Percentiles rank a stretch among this genome's conserved stretches.
These are phyloP conservation scores for Matsumyia berberina DNA, from an alignment of 2,888 invertebrate species.

Conservation along the genomic window DNA sequence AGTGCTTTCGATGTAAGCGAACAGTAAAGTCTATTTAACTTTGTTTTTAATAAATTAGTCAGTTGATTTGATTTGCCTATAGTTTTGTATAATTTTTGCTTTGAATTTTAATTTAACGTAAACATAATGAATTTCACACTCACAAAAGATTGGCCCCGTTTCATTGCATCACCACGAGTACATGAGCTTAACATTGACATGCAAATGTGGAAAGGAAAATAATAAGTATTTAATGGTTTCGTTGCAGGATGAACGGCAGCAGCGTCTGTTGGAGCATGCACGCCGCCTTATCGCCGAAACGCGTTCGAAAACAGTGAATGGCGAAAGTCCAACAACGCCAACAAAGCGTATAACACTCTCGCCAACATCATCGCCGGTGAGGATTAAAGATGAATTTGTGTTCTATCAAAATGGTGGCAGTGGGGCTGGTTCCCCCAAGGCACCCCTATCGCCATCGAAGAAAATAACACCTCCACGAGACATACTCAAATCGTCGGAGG, in stretches of 20 bases:
- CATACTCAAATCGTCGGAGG: constrained; percentile 78
- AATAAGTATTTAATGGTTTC: constrained; percentile 25
- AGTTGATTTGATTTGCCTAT: constrained; percentile 22
- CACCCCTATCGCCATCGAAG: constrained; percentile 80
- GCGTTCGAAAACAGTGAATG: constrained; percentile 84
- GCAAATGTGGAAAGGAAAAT: too few relatives aligned
- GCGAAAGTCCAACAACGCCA: constrained; percentile 83
- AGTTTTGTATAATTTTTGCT: constrained; percentile 52
- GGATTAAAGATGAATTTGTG: constrained; percentile 78
- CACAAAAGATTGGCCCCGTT: constrained; percentile 55
- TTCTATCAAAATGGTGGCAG: constrained; percentile 79
- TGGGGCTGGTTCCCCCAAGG: constrained; percentile 78
- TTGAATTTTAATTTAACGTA: constrained; percentile 53
- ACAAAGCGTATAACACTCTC: constrained; percentile 83
- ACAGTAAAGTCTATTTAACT: constrained; percentile 30
- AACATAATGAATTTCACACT: constrained; percentile 40
- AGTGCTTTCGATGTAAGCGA: constrained; percentile 34
- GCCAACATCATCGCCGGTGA: constrained; percentile 84
- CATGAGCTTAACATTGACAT: background rate
- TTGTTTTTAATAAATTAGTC: constrained; percentile 36
- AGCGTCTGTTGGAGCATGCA: constrained; percentile 93
- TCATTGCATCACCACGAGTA: constrained; percentile 65
- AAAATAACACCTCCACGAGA: constrained; percentile 83
- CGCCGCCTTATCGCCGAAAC: constrained; percentile 95
- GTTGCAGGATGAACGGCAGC: constrained; percentile 92